Base-by-base conservation (phyloP, 2,113 vertebrate genomes). In the Eretmochelys imbricata region DNA sequence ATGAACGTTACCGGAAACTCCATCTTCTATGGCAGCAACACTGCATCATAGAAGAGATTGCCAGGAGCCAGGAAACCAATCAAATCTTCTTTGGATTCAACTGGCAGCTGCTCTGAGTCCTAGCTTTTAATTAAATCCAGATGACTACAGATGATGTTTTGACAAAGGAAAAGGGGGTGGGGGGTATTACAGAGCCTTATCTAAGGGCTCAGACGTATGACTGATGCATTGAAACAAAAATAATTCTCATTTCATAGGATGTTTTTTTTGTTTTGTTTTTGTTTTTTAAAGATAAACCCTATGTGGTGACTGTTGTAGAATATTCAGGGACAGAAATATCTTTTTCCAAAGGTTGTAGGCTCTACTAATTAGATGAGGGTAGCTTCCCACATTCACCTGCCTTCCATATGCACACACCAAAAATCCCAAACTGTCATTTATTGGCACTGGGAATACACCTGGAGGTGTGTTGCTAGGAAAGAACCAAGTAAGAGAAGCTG, bases 11-110 rank as follows among this genome's bases (percentile, higher is more conserved):
- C 98, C 98, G 98, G 97, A 99, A 99, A 96, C 98, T 99, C 83
- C 98, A 99, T 97, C 98, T 99, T 95, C 98, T 99, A 25, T 99
- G 99, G 99, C 99, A 99, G 95, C 99, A 99, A 49, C 99, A 99
- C 96, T 99, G 99, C 97, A 99, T 99, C 96, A 98, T 99, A 97
- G 99, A 99, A 95, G 99, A 99, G 97, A 99, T 99, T 49, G 99
- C 99, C 85, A 99, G 99, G 82, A 99, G 98, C 97, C 99, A 99
- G 91, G 99, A 99, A 98, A 99, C 99, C 0, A 99, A 99, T 97
- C 99, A 99, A 84, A 98, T 99, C 94, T 96, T 99, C 98, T 99
- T 99, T 89, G 99, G 99, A 97, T 99, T 99, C 93, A 99, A 99
- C 96, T 99, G 99, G 99, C 99, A 99, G 90, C 98, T 99, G 97